These are phyloP conservation scores for Propsilocerus akamusi DNA, from an alignment of 1,140 invertebrate species.

Conservation along the genomic window DNA sequence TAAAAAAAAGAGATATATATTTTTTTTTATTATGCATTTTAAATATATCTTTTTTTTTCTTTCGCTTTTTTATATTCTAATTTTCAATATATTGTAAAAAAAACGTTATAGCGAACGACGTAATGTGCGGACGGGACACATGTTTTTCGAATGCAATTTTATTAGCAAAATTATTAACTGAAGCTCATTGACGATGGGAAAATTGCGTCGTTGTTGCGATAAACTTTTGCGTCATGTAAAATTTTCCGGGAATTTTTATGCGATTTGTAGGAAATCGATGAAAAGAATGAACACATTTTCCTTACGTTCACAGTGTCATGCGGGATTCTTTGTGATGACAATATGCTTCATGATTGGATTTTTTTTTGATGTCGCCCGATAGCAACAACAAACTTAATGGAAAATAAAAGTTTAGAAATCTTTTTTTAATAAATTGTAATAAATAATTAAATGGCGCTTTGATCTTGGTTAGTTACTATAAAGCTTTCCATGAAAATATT, in stretches of 20 bases:
- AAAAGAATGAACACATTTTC: neutral
- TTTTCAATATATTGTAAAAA: too few relatives aligned
- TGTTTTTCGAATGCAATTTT: constrained; percentile 4
- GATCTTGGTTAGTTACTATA: too few relatives aligned
- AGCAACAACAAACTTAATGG: too few relatives aligned
- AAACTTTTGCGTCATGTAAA: neutral
- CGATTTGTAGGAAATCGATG: neutral
- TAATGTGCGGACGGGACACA: neutral
- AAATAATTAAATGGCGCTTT: too few relatives aligned
- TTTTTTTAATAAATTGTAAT: too few relatives aligned
- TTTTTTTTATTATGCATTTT: constrained; percentile 3
- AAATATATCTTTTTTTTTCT: constrained; percentile 1
- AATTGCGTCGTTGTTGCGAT: neutral
- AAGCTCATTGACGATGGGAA: neutral
- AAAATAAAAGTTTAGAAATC: too few relatives aligned
- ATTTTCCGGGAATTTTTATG: neutral
- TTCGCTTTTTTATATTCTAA: constrained; percentile 4
- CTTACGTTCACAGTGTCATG: too few relatives aligned
- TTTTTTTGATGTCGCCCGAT: too few relatives aligned
- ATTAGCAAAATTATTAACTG: neutral
- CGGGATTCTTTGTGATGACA: too few relatives aligned
- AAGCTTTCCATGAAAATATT: too few relatives aligned
- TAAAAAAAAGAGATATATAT: too few relatives aligned
- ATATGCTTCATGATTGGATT: too few relatives aligned
- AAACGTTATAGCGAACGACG: neutral